Evolutionary conservation across 1,140 invertebrate genomes (phyloP), one percentile per base, ranked within the genome.

Genomic region (Drosophila takahashii): DNA sequence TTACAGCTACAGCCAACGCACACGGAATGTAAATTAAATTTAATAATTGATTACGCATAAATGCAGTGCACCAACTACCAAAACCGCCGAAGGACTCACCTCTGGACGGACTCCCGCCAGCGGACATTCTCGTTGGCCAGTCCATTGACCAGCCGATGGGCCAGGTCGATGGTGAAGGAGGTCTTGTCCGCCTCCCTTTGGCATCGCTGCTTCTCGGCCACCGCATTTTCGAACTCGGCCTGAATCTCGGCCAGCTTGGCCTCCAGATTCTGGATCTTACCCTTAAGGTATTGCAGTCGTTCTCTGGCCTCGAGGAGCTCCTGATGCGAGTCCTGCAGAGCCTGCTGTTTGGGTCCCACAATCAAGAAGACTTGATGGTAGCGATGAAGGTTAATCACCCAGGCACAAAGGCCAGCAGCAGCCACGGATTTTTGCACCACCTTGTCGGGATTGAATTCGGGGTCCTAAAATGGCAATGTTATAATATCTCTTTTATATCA

Each of bases 351-450:
- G 22, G 98, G 98, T 79, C 98, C 97, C 0, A 99, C 98, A 32
- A 97, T 96, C 62, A 97, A 96, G 92, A 96, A 99, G 44, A 99
- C 97, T 54, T 97, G 96, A 92, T 98, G 97, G 93, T 97, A 99
- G 61, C 95, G 96, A 84, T 97, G 94, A 75, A 99, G 97, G 92
- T 99, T 99, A 64, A 98, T 96, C 1, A 98, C 97, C 97, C 98
- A 99, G 15, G 97, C 96, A 90, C 98, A 99, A 0, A 99, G 93
- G 42, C 96, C 98, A 45, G 97, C 96, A 26, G 98, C 98, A 29
- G 98, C 98, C 48, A 95, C 94, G 0, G 98, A 99, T 93, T 99
- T 99, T 3, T 95, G 94, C 62, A 95, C 93, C 70, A 99, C 96
- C 57, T 97, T 95, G 22, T 98, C 97, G 0, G 97, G 96, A 71